Evolutionary conservation across 2,113 vertebrate genomes (phyloP), one percentile per base, ranked within the genome.

Genomic region (Fulmarus glacialis): DNA sequence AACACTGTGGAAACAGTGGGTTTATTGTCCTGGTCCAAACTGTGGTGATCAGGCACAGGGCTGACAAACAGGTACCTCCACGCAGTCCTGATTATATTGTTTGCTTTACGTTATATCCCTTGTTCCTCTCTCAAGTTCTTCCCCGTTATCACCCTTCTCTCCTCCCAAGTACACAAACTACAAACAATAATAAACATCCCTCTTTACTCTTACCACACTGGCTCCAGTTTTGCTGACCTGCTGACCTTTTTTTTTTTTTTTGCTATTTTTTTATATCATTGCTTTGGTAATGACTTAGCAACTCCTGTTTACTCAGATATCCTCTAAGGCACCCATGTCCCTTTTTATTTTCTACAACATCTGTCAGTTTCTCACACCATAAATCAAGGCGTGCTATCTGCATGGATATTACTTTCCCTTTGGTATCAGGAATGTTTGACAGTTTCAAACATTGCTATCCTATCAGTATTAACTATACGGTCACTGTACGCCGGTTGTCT

Each of bases 401-500:
- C 29, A 23, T 7, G 27, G 47, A 15, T 30, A 8, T 32, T 40
- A n/a, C 23, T 63, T 92, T 55, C 29, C 47, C 43, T 67, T 79
- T 34, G 56, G 2, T 38, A n/a, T 18, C 29, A 22, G 43, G 36
- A 32, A 34, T 6, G 16, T 26, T 20, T 38, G 66, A 22, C 55
- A 72, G 56, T 59, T 82, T 86, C 30, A 58, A n/a, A 53, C 59
- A 20, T 24, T 26, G 6, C 42, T 62, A 3, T 29, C 34, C 60
- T 42, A 2, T 12, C 29, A 7, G 15, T 2, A 24, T 36, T 36
- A 40, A 36, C 30, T 74, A 2, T 4, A 12, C 1, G 2, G 9
- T 70, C 34, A 20, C 0, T 0, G 29, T 26, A 29, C 19, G 53
- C 40, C 5, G 18, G 45, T 2, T 70, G 36, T 6, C 32, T 64